phyloP scores from a whole-genome alignment of 2,113 vertebrate genomes.

The Cyprinodon brontotheroides region DNA sequence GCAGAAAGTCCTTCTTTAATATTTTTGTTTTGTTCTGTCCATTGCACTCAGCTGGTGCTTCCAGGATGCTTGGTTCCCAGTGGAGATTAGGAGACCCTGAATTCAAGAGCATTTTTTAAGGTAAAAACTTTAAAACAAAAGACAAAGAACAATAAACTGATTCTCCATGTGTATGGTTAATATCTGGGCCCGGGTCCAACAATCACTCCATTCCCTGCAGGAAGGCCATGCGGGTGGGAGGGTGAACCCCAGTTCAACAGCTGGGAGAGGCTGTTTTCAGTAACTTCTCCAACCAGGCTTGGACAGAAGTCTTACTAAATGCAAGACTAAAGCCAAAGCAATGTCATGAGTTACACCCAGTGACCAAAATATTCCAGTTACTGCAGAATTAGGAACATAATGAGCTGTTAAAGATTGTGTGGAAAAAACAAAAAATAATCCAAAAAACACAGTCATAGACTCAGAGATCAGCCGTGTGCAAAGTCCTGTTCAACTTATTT shows the following conservation, averaged over 20 bases:
- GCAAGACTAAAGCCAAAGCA: conserved; percentile 23
- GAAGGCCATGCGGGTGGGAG: conserved; percentile 58
- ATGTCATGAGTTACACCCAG: conserved; percentile 68
- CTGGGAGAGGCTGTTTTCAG: conserved; percentile 72
- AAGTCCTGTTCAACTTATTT: background rate
- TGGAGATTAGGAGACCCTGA: conserved; percentile 53
- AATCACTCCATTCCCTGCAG: conserved; percentile 60
- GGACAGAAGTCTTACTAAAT: conserved; percentile 45
- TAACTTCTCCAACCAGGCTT: conserved; percentile 49
- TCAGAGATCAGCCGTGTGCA: conserved; percentile 9
- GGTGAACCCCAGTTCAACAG: conserved; percentile 72
- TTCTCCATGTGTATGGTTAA: conserved; percentile 31
- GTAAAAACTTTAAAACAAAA: conserved; percentile 17
- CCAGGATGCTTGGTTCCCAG: conserved; percentile 33
- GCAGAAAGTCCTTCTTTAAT: conserved; percentile 55
- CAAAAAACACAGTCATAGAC: conserved; percentile 32
- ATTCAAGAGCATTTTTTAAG: conserved; percentile 19
- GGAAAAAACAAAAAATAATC: conserved; percentile 29
- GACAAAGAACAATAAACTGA: conserved; percentile 11
- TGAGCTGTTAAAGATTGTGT: conserved; percentile 30
- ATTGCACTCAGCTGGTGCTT: conserved; percentile 45
- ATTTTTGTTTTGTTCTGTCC: conserved; percentile 38
- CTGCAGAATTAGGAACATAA: conserved; percentile 37
- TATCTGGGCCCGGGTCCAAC: conserved; percentile 60
- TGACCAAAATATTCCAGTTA: conserved; percentile 66